Percentiles rank a stretch among this genome's conserved stretches.
These are phyloP conservation scores for Halocaridina rubra DNA, from an alignment of 2,888 invertebrate genomes.

Conservation along the genomic window DNA sequence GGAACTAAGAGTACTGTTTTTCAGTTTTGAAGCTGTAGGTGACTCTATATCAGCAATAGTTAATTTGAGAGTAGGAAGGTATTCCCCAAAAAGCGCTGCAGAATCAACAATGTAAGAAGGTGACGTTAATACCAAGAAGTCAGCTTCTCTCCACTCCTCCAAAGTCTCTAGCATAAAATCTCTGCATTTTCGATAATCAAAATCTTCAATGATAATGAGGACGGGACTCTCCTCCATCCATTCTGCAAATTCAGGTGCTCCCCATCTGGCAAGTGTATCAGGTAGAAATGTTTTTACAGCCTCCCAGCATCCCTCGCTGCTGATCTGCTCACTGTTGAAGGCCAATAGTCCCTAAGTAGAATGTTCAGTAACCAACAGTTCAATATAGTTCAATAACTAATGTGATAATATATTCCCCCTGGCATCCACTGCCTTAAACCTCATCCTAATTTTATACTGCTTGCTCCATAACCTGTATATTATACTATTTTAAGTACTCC, in stretches of 20 bases:
- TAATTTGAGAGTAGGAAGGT: background rate
- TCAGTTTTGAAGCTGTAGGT: background rate
- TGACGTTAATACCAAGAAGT: background rate
- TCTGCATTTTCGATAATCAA: background rate
- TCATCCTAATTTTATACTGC: too few relatives aligned
- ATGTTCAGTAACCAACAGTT: background rate
- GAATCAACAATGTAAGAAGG: background rate
- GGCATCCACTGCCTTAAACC: too few relatives aligned
- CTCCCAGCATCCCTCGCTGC: constrained; percentile 5
- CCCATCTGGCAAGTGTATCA: background rate
- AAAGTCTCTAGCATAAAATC: background rate
- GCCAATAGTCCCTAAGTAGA: constrained; percentile 19
- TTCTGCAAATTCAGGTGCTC: background rate
- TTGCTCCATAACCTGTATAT: too few relatives aligned
- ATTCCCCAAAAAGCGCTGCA: background rate
- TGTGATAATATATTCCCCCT: too few relatives aligned
- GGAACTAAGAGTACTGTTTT: background rate
- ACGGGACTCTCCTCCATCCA: constrained; percentile 12
- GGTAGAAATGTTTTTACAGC: background rate
- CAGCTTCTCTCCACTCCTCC: background rate
- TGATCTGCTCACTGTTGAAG: background rate
- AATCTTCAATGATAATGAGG: constrained; percentile 38
- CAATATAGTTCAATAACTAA: too few relatives aligned
- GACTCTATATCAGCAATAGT: background rate
- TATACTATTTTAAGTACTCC: too few relatives aligned